A percentile compares a stretch with the other conserved stretches of the same genome.
Evolutionary conservation across 2,888 invertebrate species (phyloP).

Genomic region (Zygothrica quintamaculata): DNA sequence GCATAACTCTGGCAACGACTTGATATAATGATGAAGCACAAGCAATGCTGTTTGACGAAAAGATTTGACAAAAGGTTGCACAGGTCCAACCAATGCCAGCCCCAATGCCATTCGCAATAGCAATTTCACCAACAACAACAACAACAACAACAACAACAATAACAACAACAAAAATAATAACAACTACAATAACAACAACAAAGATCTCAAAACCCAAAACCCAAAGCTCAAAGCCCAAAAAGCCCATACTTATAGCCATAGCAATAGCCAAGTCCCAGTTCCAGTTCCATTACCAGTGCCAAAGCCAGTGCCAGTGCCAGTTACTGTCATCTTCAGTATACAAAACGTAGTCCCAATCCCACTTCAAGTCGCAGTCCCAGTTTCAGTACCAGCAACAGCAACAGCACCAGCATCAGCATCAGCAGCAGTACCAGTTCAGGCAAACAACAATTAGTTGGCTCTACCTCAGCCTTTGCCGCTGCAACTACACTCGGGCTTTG

Average conservation of each 20-base stretch:
- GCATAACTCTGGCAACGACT: slow-evolving; percentile 48
- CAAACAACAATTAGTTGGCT: slow-evolving; percentile 69
- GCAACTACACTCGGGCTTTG: too few species aligned
- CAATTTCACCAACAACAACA: not conserved
- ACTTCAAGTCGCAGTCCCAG: slow-evolving; percentile 2
- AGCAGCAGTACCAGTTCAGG: slow-evolving; percentile 17
- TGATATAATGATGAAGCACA: slow-evolving; percentile 46
- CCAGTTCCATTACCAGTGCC: slow-evolving; percentile 1
- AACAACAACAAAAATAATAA: too few species aligned
- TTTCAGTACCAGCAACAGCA: slow-evolving; percentile 16
- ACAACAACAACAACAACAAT: too few species aligned
- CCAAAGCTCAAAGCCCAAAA: too few species aligned
- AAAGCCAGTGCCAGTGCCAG: not conserved
- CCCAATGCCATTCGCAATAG: not conserved
- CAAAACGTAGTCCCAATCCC: not conserved
- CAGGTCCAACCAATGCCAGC: slow-evolving; percentile 6
- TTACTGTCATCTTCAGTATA: not conserved
- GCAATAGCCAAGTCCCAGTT: too few species aligned
- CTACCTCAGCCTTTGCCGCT: too few species aligned
- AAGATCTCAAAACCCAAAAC: too few species aligned
- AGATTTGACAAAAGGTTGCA: slow-evolving; percentile 56
- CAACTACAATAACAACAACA: too few species aligned
- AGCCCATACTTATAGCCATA: too few species aligned
- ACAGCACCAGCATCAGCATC: slow-evolving; percentile 26
- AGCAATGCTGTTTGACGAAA: slow-evolving; percentile 53